A percentile compares a stretch with the other conserved stretches of the same genome.
These are phyloP conservation scores for Sisyra terminalis DNA, from an alignment of 2,888 invertebrate species.

Conservation along the genomic window DNA sequence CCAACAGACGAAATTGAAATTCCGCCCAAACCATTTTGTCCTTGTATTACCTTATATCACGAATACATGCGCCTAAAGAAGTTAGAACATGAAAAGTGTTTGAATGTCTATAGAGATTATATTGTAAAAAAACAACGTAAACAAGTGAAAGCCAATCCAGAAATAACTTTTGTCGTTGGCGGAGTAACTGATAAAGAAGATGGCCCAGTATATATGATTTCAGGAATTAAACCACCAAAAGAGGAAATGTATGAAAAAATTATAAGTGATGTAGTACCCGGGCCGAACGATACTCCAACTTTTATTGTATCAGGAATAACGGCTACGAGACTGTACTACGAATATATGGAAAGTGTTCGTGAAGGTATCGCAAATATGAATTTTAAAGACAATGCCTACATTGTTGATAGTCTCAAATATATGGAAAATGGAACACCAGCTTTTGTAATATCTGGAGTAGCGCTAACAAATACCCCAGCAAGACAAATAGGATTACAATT, in stretches of 20 bases:
- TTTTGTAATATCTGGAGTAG: conserved; percentile 4
- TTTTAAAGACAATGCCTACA: not conserved
- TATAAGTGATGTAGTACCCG: not conserved
- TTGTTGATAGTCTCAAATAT: not conserved
- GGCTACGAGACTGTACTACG: conserved; percentile 1
- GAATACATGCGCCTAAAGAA: conserved; percentile 1
- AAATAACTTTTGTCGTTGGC: conserved; percentile 1
- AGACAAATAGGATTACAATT: not conserved
- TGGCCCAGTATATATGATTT: conserved; percentile 2
- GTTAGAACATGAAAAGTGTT: conserved; percentile 2
- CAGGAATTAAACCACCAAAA: not conserved
- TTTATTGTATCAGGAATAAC: conserved; percentile 2
- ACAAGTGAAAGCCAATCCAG: conserved; percentile 1
- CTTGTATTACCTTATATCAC: not conserved
- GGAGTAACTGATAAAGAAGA: conserved; percentile 4
- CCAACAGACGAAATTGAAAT: not conserved
- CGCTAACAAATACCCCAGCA: not conserved
- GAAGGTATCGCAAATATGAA: not conserved
- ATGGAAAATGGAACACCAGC: not conserved
- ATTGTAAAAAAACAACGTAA: not conserved
- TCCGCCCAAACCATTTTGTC: not conserved
- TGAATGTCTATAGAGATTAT: conserved; percentile 1
- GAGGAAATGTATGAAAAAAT: not conserved
- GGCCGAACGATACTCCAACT: not conserved
- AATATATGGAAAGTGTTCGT: conserved; percentile 1